A percentile compares a stretch with the other conserved stretches of the same genome.
These are phyloP conservation scores for Drosophila eugracilis DNA, from an alignment of 1,140 invertebrate genomes.

Conservation along the genomic window DNA sequence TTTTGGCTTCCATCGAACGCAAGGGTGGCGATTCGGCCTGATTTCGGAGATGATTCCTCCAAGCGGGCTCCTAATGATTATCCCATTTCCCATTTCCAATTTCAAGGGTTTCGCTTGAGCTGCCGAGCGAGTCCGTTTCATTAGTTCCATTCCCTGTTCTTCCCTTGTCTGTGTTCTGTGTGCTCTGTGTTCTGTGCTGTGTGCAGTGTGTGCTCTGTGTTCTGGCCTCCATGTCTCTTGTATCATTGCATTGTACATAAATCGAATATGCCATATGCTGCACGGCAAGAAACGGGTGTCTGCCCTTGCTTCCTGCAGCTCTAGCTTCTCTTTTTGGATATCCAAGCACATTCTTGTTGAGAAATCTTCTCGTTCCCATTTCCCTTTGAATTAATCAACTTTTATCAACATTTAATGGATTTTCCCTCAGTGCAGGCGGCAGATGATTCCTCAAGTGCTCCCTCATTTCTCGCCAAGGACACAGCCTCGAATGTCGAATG, in stretches of 20 bases:
- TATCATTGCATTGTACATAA: conserved; percentile 36
- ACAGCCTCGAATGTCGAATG: conserved; percentile 7
- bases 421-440: neutral
- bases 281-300: neutral
- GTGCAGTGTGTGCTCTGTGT: too few species aligned
- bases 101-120: conserved; percentile 14
- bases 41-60: conserved; percentile 1
- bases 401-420: neutral
- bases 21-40: neutral
- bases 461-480: conserved; percentile 34
- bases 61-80: conserved; percentile 10
- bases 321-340: too few species aligned
- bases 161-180: too few species aligned
- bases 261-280: conserved; percentile 2
- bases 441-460: conserved; percentile 7
- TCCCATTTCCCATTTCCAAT: conserved; percentile 10
- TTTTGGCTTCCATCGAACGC: conserved; percentile 9
- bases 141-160: conserved; percentile 32
- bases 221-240: conserved; percentile 17
- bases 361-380: too few species aligned
- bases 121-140: conserved; percentile 36
- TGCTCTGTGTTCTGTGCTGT: too few species aligned
- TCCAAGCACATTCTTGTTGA: too few species aligned
- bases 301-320: neutral
- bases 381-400: too few species aligned